A percentile compares a stretch with the other conserved stretches of the same genome.
phyloP scores from a whole-genome alignment of 1,140 invertebrate genomes.

The Eriocheir sinensis region DNA sequence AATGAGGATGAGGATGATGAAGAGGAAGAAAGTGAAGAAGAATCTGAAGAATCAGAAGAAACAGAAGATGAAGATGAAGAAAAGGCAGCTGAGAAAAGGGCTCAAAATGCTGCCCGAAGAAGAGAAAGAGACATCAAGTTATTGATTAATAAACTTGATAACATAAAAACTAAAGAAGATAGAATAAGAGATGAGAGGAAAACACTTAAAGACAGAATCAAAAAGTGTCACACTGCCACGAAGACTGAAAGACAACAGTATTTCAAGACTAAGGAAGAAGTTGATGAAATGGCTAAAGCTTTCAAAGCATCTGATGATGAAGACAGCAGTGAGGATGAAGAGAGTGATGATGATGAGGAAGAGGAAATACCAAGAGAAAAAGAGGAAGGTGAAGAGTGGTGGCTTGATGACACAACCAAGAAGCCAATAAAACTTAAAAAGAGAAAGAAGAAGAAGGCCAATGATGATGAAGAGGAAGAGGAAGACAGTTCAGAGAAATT shows the following conservation, averaged over 20 bases:
- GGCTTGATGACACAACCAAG: constrained; percentile 69
- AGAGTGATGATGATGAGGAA: constrained; percentile 63
- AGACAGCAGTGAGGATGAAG: constrained; percentile 33
- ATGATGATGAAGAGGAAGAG: constrained; percentile 61
- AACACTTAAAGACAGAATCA: constrained; percentile 73
- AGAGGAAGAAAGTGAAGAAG: constrained; percentile 70
- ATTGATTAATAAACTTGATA: constrained; percentile 72
- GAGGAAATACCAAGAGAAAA: constrained; percentile 69
- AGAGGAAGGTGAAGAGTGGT: constrained; percentile 73
- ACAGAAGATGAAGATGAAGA: constrained; percentile 61
- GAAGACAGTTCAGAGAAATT: constrained; percentile 66
- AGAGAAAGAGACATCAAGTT: constrained; percentile 72
- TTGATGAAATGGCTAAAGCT: constrained; percentile 70
- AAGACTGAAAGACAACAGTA: constrained; percentile 69
- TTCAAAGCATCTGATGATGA: constrained; percentile 67
- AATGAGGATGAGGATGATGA: constrained; percentile 68
- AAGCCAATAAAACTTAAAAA: constrained; percentile 78
- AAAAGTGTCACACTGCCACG: constrained; percentile 73
- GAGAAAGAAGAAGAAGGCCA: constrained; percentile 74
- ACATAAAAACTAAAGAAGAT: constrained; percentile 73
- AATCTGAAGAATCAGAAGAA: constrained; percentile 67
- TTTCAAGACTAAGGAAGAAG: constrained; percentile 75
- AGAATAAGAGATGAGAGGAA: constrained; percentile 74
- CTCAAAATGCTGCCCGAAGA: constrained; percentile 52
- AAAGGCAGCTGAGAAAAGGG: constrained; percentile 59